Evolutionary conservation across 2,797 vertebrate genomes (phyloP), one percentile per base, ranked within the genome.

Genomic region (Darevskia nairensis): DNA sequence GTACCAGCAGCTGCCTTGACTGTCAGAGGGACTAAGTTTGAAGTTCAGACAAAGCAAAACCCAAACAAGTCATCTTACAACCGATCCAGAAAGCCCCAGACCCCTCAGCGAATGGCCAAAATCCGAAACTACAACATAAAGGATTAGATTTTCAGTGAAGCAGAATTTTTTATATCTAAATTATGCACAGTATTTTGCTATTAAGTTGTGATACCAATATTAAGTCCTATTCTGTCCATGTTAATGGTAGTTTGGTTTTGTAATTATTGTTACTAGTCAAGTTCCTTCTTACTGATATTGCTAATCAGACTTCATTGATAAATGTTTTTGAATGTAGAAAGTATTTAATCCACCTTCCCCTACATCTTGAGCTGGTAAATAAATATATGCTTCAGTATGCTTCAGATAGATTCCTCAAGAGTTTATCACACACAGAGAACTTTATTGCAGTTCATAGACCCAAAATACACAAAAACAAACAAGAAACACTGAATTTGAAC

Each of bases 91-190:
- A 97, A 95, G 92, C 84, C 72, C 23, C 96, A 86, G 92, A 84
- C 92, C 69, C 88, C 83, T 80, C 94, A 64, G 86, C 95, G 89
- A 21, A 27, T 82, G 82, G 87, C 88, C 69, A 98, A 94, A 95
- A 96, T 98, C 89, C 97, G 98, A 80, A 99, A 99, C 96, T 99
- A 99, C 92, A 99, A 98, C 50, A 41, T 97, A 46, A 98, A 97
- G 96, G 97, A 98, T 88, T 98, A 94, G 98, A 80, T 69, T 82
- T 6, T 71, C 17, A 83, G 23, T n/a, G 59, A 91, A 71, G 44
- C 39, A 88, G 82, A 21, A 50, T 80, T 77, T 86, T 89, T 61
- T 66, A 69, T 35, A 29, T 87, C 39, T 9, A 74, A 1, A 2
- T 5, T 85, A 84, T 74, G 50, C 85, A 7, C 39, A 71, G 61